Evolutionary conservation across 2,113 vertebrate genomes (phyloP), one percentile per base, ranked within the genome.

Genomic region (Hyla sarda): DNA sequence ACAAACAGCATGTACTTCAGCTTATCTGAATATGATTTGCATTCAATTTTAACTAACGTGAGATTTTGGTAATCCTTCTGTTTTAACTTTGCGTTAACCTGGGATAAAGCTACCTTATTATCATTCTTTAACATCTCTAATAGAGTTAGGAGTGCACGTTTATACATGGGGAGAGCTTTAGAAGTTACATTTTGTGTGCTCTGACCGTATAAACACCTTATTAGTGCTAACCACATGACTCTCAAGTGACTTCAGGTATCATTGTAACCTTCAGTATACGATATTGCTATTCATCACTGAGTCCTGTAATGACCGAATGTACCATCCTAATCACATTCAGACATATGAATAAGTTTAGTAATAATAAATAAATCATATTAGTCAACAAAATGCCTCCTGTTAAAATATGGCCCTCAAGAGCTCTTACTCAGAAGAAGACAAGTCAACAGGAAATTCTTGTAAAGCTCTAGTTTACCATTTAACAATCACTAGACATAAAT

Each of bases 11-110:
- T 73, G 47, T 83, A 83, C 67, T 83, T 83, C 50, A 83, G 65
- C 67, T 83, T 83, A 72, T 83, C 67, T 54, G 82, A 83, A 83
- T 83, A 83, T 83, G 67, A 83, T 83, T 83, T 83, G 82, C 82
- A 83, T 83, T 83, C 50, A 37, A 72, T 56, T 83, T 52, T 83
- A 52, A 72, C 82, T 83, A 83, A 48, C 30, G 17, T 67, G 28
- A 69, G 67, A 47, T 83, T 72, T 83, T 34, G 10, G 6, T 79
- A 83, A 83, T 72, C 67, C 48, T 50, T 23, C 25, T 50, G 65
- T 83, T 82, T 83, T 83, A 72, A 72, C 45, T 28, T 72, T 83
- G 67, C n/a, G 67, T 83, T 83, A 72, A 83, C 82, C 82, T 83
- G 32, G 25, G 67, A 72, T 72, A 56, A n/a, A 50, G 45, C 54